Evolutionary conservation across 1,140 invertebrate species (phyloP).

Genomic region (Chironomus tepperi): DNA sequence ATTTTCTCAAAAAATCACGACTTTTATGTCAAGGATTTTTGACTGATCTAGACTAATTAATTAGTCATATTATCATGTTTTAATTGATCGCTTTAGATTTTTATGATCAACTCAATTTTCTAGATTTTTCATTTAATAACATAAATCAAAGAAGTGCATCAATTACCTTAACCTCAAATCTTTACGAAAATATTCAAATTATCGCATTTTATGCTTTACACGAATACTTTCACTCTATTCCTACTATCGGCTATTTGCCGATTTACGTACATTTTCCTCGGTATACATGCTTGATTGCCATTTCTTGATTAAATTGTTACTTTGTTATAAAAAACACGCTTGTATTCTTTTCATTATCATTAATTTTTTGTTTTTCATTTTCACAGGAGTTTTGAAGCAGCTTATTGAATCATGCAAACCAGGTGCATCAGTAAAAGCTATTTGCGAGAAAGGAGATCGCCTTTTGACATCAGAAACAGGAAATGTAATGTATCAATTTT

Average conservation of each 20-base stretch:
- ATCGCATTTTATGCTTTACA: too few species aligned
- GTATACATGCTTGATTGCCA: not conserved
- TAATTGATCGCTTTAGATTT: not conserved
- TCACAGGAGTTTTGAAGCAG: constrained; percentile 78
- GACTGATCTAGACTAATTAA: not conserved
- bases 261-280: not conserved
- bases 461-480: constrained; percentile 83
- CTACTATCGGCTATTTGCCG: too few species aligned
- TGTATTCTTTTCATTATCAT: not conserved
- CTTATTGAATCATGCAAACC: constrained; percentile 79
- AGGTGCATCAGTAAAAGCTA: constrained; percentile 79
- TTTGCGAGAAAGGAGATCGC: constrained; percentile 89
- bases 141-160: too few species aligned
- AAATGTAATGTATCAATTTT: constrained; percentile 51
- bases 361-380: not conserved
- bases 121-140: too few species aligned
- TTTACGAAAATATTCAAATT: too few species aligned
- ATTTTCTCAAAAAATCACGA: not conserved
- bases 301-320: constrained; percentile 4
- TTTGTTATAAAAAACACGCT: constrained; percentile 25
- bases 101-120: too few species aligned
- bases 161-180: too few species aligned
- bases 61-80: not conserved
- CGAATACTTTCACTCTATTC: too few species aligned
- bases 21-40: not conserved